A percentile compares a stretch with the other conserved stretches of the same genome.
Evolutionary conservation across 2,797 vertebrate species (phyloP).

Genomic region (Zalophus californianus): DNA sequence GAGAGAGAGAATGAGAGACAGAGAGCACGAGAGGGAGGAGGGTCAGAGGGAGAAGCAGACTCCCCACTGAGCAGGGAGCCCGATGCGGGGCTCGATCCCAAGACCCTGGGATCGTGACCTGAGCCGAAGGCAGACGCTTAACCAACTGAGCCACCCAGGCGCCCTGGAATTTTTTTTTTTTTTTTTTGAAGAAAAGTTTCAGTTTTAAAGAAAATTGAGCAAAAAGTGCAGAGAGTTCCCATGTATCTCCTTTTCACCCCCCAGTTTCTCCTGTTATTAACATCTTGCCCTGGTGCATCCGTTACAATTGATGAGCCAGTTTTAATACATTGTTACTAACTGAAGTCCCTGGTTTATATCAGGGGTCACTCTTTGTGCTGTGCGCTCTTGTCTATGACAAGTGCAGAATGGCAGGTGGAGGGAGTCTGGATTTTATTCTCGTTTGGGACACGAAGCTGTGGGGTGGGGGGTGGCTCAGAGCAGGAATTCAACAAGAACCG

Average conservation of each 20-base stretch:
- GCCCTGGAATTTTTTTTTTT: not conserved
- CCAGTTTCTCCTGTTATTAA: accelerated
- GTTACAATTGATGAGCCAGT: too few relatives aligned
- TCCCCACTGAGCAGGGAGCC: too few relatives aligned
- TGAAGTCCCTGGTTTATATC: accelerated
- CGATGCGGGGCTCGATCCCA: too few relatives aligned
- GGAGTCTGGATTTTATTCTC: not conserved
- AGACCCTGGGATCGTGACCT: too few relatives aligned
- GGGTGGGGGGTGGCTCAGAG: not conserved
- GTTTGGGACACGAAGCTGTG: not conserved
- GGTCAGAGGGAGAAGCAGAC: too few relatives aligned
- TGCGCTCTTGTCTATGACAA: not conserved
- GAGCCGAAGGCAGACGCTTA: too few relatives aligned
- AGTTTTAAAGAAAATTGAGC: not conserved
- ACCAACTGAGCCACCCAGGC: too few relatives aligned
- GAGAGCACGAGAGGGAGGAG: too few relatives aligned
- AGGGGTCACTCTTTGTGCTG: not conserved
- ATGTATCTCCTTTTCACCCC: accelerated
- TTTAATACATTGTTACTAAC: too few relatives aligned
- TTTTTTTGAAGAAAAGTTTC: not conserved
- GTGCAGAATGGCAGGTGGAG: not conserved
- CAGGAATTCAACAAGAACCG: not conserved
- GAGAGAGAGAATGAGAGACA: too few relatives aligned
- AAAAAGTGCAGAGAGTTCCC: not conserved
- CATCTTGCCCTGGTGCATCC: accelerated